These are phyloP conservation scores for Drosophila athabasca DNA, from an alignment of 1,140 invertebrate genomes.

Conservation along the genomic window DNA sequence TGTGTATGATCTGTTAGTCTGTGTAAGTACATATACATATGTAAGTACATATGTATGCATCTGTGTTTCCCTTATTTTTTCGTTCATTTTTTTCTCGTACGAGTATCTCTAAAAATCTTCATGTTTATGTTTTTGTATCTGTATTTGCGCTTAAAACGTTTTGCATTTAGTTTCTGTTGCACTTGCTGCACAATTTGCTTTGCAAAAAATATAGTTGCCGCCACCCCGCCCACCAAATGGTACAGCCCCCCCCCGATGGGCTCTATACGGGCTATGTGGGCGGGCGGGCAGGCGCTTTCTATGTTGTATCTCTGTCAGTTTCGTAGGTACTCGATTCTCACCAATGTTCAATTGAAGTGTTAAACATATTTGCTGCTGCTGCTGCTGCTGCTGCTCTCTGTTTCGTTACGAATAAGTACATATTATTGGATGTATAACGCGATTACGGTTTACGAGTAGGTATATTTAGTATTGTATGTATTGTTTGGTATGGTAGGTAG, in stretches of 20 bases:
- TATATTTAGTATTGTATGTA: slow-evolving; percentile 5
- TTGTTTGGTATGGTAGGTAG: slow-evolving; percentile 7
- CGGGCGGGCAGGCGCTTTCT: slow-evolving; percentile 25
- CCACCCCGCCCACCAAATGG: slow-evolving; percentile 19
- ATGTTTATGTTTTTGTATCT: slow-evolving; percentile 23
- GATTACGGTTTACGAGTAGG: not conserved
- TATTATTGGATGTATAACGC: slow-evolving; percentile 18
- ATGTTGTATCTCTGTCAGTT: slow-evolving; percentile 55
- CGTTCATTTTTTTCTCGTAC: slow-evolving; percentile 27
- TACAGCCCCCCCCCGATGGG: slow-evolving; percentile 11
- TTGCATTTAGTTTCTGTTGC: slow-evolving; percentile 55
- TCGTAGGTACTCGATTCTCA: slow-evolving; percentile 80
- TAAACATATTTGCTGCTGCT: slow-evolving; percentile 54
- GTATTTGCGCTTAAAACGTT: slow-evolving; percentile 57
- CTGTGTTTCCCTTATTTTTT: slow-evolving; percentile 30
- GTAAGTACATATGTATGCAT: slow-evolving; percentile 23
- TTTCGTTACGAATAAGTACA: slow-evolving; percentile 29
- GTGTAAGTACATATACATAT: slow-evolving; percentile 39
- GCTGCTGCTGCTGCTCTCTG: not conserved
- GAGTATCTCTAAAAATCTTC: slow-evolving; percentile 63
- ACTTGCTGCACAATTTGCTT: slow-evolving; percentile 65
- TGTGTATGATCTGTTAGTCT: slow-evolving; percentile 56
- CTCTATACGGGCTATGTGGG: not conserved
- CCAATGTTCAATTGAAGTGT: slow-evolving; percentile 65
- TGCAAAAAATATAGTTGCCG: slow-evolving; percentile 74